phyloP scores from a whole-genome alignment of 2,113 vertebrate genomes.

The Brienomyrus brachyistius region DNA sequence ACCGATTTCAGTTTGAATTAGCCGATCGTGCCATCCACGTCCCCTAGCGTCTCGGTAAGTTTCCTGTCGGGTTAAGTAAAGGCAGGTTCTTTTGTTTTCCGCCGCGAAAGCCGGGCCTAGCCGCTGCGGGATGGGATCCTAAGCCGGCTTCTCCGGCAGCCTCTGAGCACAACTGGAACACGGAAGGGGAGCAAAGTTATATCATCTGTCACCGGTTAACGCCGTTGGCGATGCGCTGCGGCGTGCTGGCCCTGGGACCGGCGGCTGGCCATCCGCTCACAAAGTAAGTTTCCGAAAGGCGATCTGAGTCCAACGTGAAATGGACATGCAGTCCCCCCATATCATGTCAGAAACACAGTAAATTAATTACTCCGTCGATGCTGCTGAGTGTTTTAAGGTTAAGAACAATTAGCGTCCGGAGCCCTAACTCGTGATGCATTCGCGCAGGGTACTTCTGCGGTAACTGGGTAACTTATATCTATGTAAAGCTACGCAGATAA shows the following conservation, averaged over 20 bases:
- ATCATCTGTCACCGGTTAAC: not conserved
- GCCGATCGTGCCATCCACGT: not conserved
- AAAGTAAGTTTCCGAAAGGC: not conserved
- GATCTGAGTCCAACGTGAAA: not conserved
- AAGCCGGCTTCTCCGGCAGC: not conserved
- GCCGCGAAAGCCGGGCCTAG: constrained; percentile 1
- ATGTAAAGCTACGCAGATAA: not conserved
- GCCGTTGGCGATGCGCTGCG: not conserved
- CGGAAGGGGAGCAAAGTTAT: not conserved
- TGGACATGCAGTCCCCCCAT: not conserved
- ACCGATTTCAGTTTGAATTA: not conserved
- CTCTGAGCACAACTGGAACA: not conserved
- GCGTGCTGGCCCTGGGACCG: not conserved
- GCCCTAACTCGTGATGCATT: not conserved
- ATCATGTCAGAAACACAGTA: not conserved
- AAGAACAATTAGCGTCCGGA: not conserved
- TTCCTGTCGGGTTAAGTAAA: not conserved
- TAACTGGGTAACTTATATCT: not conserved
- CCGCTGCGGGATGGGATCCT: not conserved
- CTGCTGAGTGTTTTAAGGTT: not conserved
- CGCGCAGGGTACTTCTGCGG: not conserved
- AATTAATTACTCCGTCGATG: not conserved
- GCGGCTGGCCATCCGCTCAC: not conserved
- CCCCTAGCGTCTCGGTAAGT: constrained; percentile 5
- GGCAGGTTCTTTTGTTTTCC: constrained; percentile 11